A percentile compares a stretch with the other conserved stretches of the same genome.
These are phyloP conservation scores for Etheostoma spectabile DNA, from an alignment of 2,113 vertebrate species.

Conservation along the genomic window DNA sequence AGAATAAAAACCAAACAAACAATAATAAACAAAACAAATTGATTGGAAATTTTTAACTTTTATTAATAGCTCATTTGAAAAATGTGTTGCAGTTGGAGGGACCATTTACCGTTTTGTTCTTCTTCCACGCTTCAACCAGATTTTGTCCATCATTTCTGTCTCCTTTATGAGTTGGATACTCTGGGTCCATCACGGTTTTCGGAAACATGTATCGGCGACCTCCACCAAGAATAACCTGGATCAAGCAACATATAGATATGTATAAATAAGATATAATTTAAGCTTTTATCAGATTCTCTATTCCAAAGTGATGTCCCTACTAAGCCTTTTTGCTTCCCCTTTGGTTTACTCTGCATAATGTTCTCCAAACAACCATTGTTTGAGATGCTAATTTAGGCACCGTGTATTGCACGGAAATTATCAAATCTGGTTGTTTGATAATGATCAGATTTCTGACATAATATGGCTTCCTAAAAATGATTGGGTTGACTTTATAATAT, in stretches of 20 bases:
- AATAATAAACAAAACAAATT: not conserved
- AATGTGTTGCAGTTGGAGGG: not conserved
- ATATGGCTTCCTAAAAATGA: not conserved
- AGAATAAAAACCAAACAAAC: not conserved
- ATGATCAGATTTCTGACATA: not conserved
- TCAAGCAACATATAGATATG: constrained; percentile 11
- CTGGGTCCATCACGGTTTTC: constrained; percentile 66
- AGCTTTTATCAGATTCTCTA: not conserved
- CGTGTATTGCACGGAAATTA: not conserved
- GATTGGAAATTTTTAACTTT: not conserved
- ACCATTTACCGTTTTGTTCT: constrained; percentile 73
- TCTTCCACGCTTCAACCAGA: constrained; percentile 80
- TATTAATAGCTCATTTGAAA: not conserved
- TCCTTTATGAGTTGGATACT: constrained; percentile 67
- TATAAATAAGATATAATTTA: not conserved
- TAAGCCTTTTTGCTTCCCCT: not conserved
- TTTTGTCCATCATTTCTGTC: constrained; percentile 73
- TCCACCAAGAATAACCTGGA: constrained; percentile 87
- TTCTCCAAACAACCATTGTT: not conserved
- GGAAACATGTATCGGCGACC: constrained; percentile 86
- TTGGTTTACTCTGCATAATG: not conserved
- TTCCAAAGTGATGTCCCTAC: not conserved
- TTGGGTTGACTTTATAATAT: not conserved
- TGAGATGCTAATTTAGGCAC: not conserved
- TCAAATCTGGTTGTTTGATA: not conserved